A percentile compares a stretch with the other conserved stretches of the same genome.
Conservation (phyloP, 2,113 vertebrate species). For the Acanthochromis polyacanthus region DNA sequence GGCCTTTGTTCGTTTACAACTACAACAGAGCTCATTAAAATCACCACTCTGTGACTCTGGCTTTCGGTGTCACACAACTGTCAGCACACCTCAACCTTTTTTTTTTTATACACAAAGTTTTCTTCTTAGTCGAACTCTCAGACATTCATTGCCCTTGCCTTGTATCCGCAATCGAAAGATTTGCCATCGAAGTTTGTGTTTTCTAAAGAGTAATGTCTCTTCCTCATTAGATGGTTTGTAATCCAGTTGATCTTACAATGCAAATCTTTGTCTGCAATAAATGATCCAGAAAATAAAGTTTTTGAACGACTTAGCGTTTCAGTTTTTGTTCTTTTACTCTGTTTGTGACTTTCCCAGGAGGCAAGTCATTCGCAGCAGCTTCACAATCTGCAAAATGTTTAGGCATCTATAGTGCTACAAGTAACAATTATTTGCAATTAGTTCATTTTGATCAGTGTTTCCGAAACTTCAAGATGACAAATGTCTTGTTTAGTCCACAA, state of each 20-base stretch:
- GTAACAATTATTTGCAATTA: too few relatives aligned
- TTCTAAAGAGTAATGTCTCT: constrained; percentile 63
- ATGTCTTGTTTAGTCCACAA: too few relatives aligned
- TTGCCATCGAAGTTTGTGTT: constrained; percentile 73
- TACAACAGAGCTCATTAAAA: neutral
- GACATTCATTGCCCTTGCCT: constrained; percentile 64
- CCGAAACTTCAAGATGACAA: too few relatives aligned
- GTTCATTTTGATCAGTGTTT: too few relatives aligned
- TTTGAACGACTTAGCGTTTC: constrained; percentile 18
- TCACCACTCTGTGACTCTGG: constrained; percentile 26
- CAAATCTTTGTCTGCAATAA: constrained; percentile 76
- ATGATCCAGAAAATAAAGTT: constrained; percentile 61
- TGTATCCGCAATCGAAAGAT: constrained; percentile 74
- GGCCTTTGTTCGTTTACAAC: neutral
- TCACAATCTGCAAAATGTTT: neutral
- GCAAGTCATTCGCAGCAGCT: neutral
- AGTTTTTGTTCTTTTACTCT: neutral
- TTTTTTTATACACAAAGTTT: constrained; percentile 67
- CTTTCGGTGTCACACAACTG: constrained; percentile 20
- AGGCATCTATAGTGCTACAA: too few relatives aligned
- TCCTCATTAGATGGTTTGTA: constrained; percentile 62
- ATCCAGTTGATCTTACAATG: constrained; percentile 65
- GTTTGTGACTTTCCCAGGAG: neutral
- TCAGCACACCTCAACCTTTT: neutral
- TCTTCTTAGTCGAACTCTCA: constrained; percentile 47